Base-by-base conservation (phyloP, 2,797 vertebrate species). In the Tragopan temminckii region DNA sequence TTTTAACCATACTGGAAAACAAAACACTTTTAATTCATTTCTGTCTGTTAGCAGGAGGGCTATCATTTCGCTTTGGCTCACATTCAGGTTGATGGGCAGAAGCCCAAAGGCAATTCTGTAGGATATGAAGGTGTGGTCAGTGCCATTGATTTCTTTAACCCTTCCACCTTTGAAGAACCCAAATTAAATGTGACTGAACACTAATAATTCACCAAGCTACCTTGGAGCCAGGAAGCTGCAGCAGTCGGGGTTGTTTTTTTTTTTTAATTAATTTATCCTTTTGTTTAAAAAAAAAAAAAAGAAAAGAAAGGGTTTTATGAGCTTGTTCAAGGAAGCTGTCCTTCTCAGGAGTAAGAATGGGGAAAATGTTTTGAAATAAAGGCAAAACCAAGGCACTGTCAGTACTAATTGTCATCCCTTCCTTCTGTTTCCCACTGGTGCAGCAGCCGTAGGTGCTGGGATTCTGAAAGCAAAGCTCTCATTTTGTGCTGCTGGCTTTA, bases 41-140 rank as follows among this genome's bases (percentile, higher is more conserved):
- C 36, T 40, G 57, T 74, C 58, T 64, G 24, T 68, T 75, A 33
- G 38, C 58, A 88, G 83, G 10, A 84, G 50, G 38, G 20, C 72
- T 53, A 7, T 69, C 5, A 55, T 35, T 88, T 43, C 80, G 13
- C 46, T 85, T 85, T 1, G 79, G 40, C 61, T 90, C 50, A 62
- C 42, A 4, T 50, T 86, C 36, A 33, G 78, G 78, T 58, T 93
- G 83, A 35, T 46, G 76, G 85, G 31, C 80, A 79, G 46, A 89
- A 84, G 42, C n/a, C 74, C 75, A 68, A 52, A 57, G 4, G 9
- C 31, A 40, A n/a, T 68, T 67, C 45, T 48, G 46, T 23, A 5
- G 62, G 59, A 67, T 55, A 15, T 40, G 59, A 43, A 79, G 62
- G 33, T 62, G 13, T 21, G 45, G 58, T 67, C 53, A 11, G 25